These are phyloP conservation scores for Falco cherrug DNA, from an alignment of 2,797 vertebrate species.

Conservation along the genomic window DNA sequence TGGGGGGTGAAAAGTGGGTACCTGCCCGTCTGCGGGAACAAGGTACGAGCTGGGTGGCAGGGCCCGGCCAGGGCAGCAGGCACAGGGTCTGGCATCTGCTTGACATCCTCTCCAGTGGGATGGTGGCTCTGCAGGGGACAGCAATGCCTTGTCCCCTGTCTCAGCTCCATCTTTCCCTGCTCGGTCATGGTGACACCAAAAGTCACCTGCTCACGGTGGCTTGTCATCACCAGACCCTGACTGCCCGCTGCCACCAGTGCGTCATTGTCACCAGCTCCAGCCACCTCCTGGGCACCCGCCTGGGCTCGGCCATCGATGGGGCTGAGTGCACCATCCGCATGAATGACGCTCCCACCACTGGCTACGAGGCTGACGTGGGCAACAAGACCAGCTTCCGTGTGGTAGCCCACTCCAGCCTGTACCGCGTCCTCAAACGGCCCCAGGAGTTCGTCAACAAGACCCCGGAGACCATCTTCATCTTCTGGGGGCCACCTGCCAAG, in stretches of 20 bases:
- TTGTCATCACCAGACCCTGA: conserved; percentile 82
- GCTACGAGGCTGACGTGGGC: conserved; percentile 87
- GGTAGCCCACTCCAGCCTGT: conserved; percentile 95
- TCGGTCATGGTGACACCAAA: fast-evolving
- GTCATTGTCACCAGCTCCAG: conserved; percentile 95
- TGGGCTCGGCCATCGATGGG: conserved; percentile 85
- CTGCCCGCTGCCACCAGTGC: conserved; percentile 85
- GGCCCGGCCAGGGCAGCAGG: fast-evolving
- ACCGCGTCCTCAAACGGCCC: conserved; percentile 86
- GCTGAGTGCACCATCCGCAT: conserved; percentile 94
- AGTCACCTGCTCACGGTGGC: not conserved
- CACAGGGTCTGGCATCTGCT: not conserved
- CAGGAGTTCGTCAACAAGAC: conserved; percentile 88
- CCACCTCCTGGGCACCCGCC: conserved; percentile 87
- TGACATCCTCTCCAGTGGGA: fast-evolving
- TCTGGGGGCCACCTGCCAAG: conserved; percentile 93
- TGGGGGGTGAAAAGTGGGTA: conserved; percentile 87
- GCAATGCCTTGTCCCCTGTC: not conserved
- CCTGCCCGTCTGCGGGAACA: conserved; percentile 86
- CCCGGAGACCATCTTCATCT: conserved; percentile 84
- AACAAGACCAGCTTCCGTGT: conserved; percentile 91
- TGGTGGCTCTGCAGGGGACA: fast-evolving
- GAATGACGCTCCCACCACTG: conserved; percentile 92
- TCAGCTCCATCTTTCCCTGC: not conserved
- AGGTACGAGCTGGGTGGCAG: conserved; percentile 71